Evolutionary conservation across 2,113 vertebrate genomes (phyloP).

Genomic region (Pitta sordida): DNA sequence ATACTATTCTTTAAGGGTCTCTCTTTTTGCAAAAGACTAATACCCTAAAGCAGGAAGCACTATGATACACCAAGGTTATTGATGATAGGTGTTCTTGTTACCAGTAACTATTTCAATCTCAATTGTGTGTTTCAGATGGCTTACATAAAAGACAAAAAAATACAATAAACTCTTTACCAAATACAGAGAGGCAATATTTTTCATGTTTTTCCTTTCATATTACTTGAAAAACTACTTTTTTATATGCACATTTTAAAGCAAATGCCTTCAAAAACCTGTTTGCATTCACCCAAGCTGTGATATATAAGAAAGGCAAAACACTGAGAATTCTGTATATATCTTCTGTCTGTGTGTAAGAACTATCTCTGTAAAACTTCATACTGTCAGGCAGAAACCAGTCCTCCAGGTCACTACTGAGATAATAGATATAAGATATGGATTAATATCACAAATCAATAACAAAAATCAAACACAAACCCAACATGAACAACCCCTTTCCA

Average conservation of each 20-base stretch:
- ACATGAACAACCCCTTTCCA: not conserved
- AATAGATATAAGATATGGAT: not conserved
- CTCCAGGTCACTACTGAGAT: not conserved
- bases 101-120: not conserved
- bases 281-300: not conserved
- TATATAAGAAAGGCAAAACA: not conserved
- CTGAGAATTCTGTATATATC: no score
- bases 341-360: not conserved
- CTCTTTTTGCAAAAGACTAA: not conserved
- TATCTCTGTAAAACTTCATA: not conserved
- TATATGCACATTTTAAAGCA: not conserved
- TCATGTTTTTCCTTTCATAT: not conserved
- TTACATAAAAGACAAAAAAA: not conserved
- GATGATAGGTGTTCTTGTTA: not conserved
- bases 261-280: not conserved
- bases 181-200: not conserved
- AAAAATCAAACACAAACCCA: not conserved
- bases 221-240: not conserved
- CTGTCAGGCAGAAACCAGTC: not conserved
- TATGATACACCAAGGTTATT: not conserved
- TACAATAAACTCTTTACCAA: not conserved
- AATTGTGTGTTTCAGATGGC: not conserved
- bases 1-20: not conserved
- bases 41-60: not conserved
- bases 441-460: not conserved